Evolutionary conservation across 2,797 vertebrate species (phyloP), one percentile per base, ranked within the genome.

Genomic region (Clarias laeviceps): DNA sequence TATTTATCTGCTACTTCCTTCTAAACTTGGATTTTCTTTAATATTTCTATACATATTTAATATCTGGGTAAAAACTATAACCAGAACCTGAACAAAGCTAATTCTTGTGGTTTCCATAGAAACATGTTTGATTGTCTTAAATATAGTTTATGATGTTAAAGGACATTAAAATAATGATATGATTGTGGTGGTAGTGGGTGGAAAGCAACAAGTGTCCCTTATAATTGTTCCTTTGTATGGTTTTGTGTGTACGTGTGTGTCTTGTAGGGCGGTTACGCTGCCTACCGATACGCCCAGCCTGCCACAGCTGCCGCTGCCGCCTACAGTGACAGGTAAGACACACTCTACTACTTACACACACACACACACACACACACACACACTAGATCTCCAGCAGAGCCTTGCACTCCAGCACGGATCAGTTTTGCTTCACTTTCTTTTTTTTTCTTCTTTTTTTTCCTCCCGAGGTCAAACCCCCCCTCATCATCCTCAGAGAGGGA

Each of bases 251-350:
- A 68, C 85, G 66, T 93, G 82, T 87, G 59, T 90, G 45, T 91
- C 65, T 91, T 91, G 56, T 85, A 98, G 97, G 97, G 97, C 94
- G 97, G 97, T 94, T 98, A 98, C 89, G 94, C 97, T 96, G 96
- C 97, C 89, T 98, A 98, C 95, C 96, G 97, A 96, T 97, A 98
- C 82, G 97, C 97, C 93, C 97, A 98, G 91, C 97, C 97, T 93
- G 96, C 97, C 94, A 96, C 97, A 93, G 96, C 97, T 94, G 97
- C 97, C 90, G 97, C 97, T 91, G 96, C 97, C 92, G 97, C 97
- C 95, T 99, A 98, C 96, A 98, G 97, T 96, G 97, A 99, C 97
- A 99, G 97, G 97, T 99, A 96, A 97, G 96, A 89, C 50, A 83
- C 70, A 73, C 80, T 64, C 70, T 76, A 76, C 68, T 83, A 77